Percentiles rank a stretch among this genome's conserved stretches.
These are phyloP conservation scores for Eurytoma adleriae DNA, from an alignment of 2,888 invertebrate species.

Conservation along the genomic window DNA sequence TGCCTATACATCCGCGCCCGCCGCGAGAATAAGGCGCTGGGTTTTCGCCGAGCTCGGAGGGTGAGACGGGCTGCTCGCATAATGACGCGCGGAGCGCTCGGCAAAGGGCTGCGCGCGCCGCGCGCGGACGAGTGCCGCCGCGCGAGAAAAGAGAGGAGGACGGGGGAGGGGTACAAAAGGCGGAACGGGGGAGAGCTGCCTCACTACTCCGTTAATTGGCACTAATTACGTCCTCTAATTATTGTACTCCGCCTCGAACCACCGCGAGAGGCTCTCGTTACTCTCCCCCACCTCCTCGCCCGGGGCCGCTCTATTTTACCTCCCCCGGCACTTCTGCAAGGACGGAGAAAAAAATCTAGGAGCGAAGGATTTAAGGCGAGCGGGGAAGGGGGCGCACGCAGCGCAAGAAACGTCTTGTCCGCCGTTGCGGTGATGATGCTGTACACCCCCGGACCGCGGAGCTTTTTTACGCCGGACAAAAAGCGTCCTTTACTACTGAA, in stretches of 20 bases:
- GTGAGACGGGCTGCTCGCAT: conserved; percentile 30
- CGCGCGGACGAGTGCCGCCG: conserved; percentile 1
- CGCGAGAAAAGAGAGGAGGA: conserved; percentile 46
- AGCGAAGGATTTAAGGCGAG: conserved; percentile 6
- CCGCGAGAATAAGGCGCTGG: background rate
- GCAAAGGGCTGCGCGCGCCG: conserved; percentile 41
- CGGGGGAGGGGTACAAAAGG: conserved; percentile 34
- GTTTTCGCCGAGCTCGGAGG: conserved; percentile 6
- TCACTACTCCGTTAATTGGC: conserved; percentile 68
- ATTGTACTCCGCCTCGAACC: conserved; percentile 64
- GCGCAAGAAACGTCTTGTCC: background rate
- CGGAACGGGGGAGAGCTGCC: conserved; percentile 53
- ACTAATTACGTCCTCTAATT: conserved; percentile 70
- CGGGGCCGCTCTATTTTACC: background rate
- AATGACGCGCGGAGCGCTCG: conserved; percentile 25
- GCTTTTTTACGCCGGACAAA: conserved; percentile 2
- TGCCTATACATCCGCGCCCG: background rate
- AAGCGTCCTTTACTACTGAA: conserved; percentile 35
- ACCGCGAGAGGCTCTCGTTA: conserved; percentile 15
- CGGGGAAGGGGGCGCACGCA: background rate
- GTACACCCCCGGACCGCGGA: background rate
- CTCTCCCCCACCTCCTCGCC: background rate
- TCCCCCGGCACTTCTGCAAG: conserved; percentile 20
- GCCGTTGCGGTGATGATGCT: too few species aligned
- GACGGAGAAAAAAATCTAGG: conserved; percentile 1